These are phyloP conservation scores for Carposina sasakii DNA, from an alignment of 1,140 invertebrate genomes.

Conservation along the genomic window DNA sequence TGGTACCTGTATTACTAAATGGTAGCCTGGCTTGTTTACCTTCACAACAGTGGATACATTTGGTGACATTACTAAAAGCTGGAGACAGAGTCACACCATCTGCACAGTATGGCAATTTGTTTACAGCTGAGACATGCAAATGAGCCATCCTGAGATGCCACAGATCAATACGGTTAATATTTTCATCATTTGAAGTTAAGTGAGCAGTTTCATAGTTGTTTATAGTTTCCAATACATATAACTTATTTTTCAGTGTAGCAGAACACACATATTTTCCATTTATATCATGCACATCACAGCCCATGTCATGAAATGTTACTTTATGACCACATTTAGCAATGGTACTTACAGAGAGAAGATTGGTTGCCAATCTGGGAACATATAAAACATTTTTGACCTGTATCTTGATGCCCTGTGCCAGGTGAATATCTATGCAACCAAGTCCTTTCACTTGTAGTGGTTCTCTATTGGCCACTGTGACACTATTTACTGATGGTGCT, in stretches of 20 bases:
- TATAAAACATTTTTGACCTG: constrained; percentile 22
- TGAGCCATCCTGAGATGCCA: constrained; percentile 2
- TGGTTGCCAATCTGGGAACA: constrained; percentile 21
- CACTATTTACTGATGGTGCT: constrained; percentile 18
- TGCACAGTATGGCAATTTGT: background rate
- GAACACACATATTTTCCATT: constrained; percentile 7
- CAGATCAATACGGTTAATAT: background rate
- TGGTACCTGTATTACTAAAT: constrained; percentile 9
- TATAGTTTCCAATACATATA: constrained; percentile 15
- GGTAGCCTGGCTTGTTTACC: constrained; percentile 2
- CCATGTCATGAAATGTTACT: constrained; percentile 18
- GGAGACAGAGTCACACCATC: constrained; percentile 14
- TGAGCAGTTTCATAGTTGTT: constrained; percentile 5
- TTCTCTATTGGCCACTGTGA: constrained; percentile 27
- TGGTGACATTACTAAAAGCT: background rate
- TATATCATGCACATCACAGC: constrained; percentile 12
- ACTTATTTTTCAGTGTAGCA: constrained; percentile 13
- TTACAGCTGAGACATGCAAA: background rate
- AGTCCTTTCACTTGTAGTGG: constrained; percentile 21
- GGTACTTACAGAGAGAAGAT: constrained; percentile 22
- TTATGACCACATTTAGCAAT: constrained; percentile 18
- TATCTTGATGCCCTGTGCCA: constrained; percentile 12
- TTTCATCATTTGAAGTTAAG: constrained; percentile 2
- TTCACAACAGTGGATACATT: background rate
- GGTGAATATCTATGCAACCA: constrained; percentile 18